Percentiles rank a stretch among this genome's conserved stretches.
Conservation (phyloP, 2,888 invertebrate species). For the Bugulina stolonifera region DNA sequence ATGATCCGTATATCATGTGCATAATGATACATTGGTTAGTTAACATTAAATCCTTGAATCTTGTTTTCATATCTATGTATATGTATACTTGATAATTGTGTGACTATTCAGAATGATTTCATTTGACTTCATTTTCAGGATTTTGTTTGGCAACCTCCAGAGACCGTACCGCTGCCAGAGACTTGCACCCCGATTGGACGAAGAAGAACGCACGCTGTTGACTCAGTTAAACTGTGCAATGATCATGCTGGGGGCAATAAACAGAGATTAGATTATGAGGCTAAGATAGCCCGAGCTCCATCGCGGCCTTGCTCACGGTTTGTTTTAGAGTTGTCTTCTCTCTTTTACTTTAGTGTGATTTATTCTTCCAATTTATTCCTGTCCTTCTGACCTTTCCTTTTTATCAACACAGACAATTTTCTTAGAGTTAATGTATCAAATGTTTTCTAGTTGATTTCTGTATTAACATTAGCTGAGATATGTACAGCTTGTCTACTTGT, state of each 20-base stretch:
- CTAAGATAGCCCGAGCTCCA: background rate
- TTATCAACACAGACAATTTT: no score
- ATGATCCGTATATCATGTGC: no score
- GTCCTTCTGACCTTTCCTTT: no score
- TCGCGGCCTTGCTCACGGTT: background rate
- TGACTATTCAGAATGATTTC: no score
- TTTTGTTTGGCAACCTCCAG: constrained; percentile 22
- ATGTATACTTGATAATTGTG: no score
- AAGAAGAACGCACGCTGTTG: constrained; percentile 1
- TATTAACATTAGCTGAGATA: no score
- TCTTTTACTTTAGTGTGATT: background rate
- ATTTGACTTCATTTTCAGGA: background rate
- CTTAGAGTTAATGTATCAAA: no score
- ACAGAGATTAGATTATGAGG: constrained; percentile 21
- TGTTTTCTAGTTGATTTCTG: no score
- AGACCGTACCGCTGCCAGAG: constrained; percentile 18
- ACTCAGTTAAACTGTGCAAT: background rate
- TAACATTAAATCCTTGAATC: no score
- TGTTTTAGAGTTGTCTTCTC: background rate
- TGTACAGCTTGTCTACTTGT: no score
- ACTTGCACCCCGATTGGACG: constrained; percentile 1
- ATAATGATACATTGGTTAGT: no score
- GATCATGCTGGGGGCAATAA: background rate
- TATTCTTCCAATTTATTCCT: background rate
- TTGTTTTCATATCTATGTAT: no score